phyloP scores from a whole-genome alignment of 2,113 vertebrate species.

The Nannospalax galili region DNA sequence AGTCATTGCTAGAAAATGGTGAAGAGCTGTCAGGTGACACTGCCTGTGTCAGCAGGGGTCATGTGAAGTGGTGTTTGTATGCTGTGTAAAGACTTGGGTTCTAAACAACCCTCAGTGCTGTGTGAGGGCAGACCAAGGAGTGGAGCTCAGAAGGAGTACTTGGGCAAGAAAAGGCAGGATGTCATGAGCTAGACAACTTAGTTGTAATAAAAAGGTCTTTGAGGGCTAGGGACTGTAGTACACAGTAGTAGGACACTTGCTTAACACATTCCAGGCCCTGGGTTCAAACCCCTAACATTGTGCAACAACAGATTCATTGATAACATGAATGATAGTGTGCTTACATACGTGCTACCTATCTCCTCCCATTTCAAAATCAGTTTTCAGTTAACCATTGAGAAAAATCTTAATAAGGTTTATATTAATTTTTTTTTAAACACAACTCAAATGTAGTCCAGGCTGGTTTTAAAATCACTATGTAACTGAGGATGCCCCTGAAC shows the following conservation, averaged over 20 bases:
- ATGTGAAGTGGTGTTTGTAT: neutral
- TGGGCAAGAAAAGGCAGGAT: neutral
- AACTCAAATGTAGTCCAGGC: too few species aligned
- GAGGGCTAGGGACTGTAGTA: neutral
- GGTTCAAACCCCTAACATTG: neutral
- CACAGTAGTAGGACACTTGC: neutral
- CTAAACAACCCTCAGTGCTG: neutral
- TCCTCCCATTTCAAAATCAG: neutral
- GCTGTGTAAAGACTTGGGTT: slow-evolving; percentile 12
- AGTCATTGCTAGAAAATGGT: neutral
- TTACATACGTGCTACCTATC: neutral
- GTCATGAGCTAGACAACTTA: neutral
- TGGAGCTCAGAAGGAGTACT: neutral
- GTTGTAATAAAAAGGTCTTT: neutral
- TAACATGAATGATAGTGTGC: neutral
- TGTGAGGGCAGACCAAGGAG: neutral
- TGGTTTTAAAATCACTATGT: neutral
- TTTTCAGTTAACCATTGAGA: slow-evolving; percentile 13
- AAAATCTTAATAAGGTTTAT: neutral
- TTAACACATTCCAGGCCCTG: neutral
- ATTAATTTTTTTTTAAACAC: neutral
- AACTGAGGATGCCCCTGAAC: neutral
- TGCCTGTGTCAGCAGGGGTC: neutral
- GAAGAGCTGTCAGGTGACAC: neutral
- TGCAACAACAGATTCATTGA: neutral